A percentile compares a stretch with the other conserved stretches of the same genome.
Evolutionary conservation across 2,797 vertebrate genomes (phyloP).

Genomic region (Eulemur mongoz): DNA sequence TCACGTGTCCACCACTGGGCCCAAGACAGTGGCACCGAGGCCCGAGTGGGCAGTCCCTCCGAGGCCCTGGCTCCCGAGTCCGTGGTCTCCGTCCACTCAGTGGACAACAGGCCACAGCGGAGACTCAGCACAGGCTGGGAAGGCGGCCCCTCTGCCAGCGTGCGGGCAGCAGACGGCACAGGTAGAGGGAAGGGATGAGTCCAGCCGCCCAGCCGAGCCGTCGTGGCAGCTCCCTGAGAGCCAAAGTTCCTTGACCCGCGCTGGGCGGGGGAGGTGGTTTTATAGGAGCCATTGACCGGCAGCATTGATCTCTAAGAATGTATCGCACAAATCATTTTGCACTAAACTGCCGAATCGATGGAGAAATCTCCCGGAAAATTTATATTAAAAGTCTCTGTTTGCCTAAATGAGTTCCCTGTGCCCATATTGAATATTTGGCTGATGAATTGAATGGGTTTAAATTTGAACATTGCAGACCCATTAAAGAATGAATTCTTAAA

Average conservation of each 20-base stretch:
- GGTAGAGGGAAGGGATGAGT: rapidly evolving
- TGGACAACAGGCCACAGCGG: not conserved
- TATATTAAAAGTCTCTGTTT: constrained; percentile 96
- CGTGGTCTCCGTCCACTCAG: rapidly evolving
- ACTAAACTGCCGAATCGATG: constrained; percentile 97
- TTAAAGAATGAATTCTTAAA: constrained; percentile 98
- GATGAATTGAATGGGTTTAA: constrained; percentile 99
- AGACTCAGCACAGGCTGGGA: not conserved
- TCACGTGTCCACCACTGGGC: rapidly evolving
- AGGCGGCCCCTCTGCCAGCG: rapidly evolving
- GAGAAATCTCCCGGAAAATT: constrained; percentile 99
- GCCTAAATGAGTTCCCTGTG: constrained; percentile 93
- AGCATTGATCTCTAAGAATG: constrained; percentile 96
- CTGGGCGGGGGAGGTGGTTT: constrained; percentile 87
- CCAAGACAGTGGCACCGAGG: not conserved
- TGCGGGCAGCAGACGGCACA: rapidly evolving
- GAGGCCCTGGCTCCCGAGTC: not conserved
- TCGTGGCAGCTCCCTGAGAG: constrained; percentile 82
- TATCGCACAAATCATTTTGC: constrained; percentile 99
- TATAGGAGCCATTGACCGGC: constrained; percentile 92
- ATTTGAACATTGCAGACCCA: constrained; percentile 96
- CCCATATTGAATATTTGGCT: constrained; percentile 97
- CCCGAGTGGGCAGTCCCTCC: rapidly evolving
- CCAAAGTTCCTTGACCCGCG: constrained; percentile 88
- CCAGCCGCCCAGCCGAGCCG: rapidly evolving